Conservation (phyloP, 2,113 vertebrate species). For the Chloropsis hardwickii region DNA sequence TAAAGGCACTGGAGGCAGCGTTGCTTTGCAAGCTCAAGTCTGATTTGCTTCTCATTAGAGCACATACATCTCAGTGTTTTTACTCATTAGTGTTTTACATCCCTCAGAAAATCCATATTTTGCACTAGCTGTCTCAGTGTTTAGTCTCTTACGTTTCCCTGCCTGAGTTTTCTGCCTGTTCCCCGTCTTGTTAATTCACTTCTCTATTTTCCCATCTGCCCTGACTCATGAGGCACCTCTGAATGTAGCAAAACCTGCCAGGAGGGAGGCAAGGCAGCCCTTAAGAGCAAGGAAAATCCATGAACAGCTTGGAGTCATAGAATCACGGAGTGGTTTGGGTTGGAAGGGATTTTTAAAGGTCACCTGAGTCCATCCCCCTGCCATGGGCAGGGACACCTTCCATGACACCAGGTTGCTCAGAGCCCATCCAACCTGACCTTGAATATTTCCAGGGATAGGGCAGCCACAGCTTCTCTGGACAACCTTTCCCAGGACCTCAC, state of each 20-base stretch:
- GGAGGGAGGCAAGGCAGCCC: background rate
- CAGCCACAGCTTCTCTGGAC: background rate
- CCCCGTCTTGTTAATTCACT: background rate
- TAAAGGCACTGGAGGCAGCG: background rate
- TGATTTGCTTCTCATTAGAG: constrained; percentile 45
- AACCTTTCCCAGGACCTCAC: background rate
- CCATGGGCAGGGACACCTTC: background rate
- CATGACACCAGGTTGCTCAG: fast-evolving
- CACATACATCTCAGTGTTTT: constrained; percentile 10
- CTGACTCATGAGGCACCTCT: background rate
- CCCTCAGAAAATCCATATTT: constrained; percentile 33
- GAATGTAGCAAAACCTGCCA: background rate
- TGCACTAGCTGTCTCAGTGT: background rate
- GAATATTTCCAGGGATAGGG: background rate
- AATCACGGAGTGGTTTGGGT: background rate
- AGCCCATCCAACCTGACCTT: background rate
- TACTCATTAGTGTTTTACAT: constrained; percentile 39
- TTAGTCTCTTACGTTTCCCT: background rate
- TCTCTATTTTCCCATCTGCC: background rate
- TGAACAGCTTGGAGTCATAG: background rate
- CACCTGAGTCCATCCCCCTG: background rate
- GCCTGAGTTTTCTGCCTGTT: background rate
- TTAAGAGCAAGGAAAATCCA: background rate
- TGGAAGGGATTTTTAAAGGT: background rate
- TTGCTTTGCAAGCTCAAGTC: background rate